Evolutionary conservation across 2,888 invertebrate species (phyloP), one percentile per base, ranked within the genome.

Genomic region (Agonum fuliginosum): DNA sequence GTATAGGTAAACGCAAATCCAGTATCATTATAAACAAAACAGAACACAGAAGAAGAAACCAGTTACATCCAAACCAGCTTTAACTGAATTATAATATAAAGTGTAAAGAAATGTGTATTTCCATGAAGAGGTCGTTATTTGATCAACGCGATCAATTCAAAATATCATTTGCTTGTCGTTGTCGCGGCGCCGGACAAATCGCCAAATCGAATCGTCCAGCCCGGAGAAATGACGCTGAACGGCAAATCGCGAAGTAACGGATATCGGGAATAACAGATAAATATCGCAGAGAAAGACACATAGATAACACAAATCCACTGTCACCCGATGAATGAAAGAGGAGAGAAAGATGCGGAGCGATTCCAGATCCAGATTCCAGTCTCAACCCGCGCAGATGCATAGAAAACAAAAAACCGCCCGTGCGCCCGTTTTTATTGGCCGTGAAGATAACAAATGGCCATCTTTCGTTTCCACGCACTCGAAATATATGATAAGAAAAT

Each of bases 241-340:
- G 77, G 83, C 82, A 27, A 70, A 77, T 70, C 70, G 77, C 27
- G 19, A 74, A 74, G 84, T 84, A 84, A 83, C 82, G 83, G 82
- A 84, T 83, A 82, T 82, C 82, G 83, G 81, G 83, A 83, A 83
- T 81, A 77, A 78, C 83, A 83, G 86, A 86, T 85, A 85, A 84
- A 85, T 86, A 85, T 85, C 84, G 81, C 82, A 24, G 34, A 75
- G 43, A 69, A 82, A 82, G 82, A 83, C 83, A 83, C 83, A 82
- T 83, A 85, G 85, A 85, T 85, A 85, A 85, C 84, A 84, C 84
- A 85, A 85, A 85, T 85, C 86, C 84, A 84, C 84, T 84, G 86
- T 85, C 86, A 84, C 82, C 80, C 83, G 85, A 86, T 86, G 82
- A 84, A 86, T 86, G 83, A 82, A 82, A 54, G 71, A 69, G 58